Base-by-base conservation (phyloP, 2,797 vertebrate species). In the Botia almorhae region DNA sequence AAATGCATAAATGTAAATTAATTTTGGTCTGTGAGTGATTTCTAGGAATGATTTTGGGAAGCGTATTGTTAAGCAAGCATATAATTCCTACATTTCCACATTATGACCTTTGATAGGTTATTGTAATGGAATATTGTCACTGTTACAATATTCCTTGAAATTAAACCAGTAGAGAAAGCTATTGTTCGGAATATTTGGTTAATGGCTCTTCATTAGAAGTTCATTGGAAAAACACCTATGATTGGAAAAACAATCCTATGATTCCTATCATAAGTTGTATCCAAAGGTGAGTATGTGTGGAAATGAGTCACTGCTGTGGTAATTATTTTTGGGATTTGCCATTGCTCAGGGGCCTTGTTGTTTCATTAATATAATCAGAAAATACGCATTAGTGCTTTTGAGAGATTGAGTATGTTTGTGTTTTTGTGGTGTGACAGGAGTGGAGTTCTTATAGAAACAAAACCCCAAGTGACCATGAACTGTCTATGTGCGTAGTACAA, bases 401-500 rank as follows among this genome's bases (percentile, higher is more conserved):
- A 46, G 70, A 69, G 67, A 70, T 19, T 12, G 2, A 23, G 21
- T 14, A 5, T 78, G 71, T 80, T 72, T 23, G 19, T 74, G 61
- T 63, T 21, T 51, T 51, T 50, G 46, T 70, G 68, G 8, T 50
- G 43, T 21, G 29, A 10, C 7, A 14, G 39, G 55, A 74, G 64
- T 29, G 55, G 46, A 73, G n/a, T 19, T 58, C 14, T 68, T 78
- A 21, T 81, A 26, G 10, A 80, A 65, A 61, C 53, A 64, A 69
- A 76, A 68, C 68, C 67, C 60, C 55, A 72, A 58, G 80, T 48
- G 61, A 79, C 69, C 69, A 79, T 65, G 58, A 53, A 56, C 39
- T 56, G 60, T 69, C 43, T 14, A 43, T 78, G 53, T 72, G 70
- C 60, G 75, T 81, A 83, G 74, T 73, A 65, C 75, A 72, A 76